Conservation (phyloP, 1,140 invertebrate genomes). For the Magallana gigas region DNA sequence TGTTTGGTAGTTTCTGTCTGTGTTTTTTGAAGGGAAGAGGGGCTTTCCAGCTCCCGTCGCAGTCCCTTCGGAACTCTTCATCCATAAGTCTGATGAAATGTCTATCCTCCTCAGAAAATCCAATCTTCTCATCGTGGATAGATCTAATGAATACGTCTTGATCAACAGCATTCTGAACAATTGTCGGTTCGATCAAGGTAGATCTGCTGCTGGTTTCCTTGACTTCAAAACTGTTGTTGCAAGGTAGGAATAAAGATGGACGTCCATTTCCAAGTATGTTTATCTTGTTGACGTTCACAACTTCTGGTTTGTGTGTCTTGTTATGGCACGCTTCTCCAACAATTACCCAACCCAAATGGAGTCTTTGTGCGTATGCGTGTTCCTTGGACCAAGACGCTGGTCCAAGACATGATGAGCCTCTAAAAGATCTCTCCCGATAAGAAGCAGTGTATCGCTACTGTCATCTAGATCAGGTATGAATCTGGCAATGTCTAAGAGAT, state of each 20-base stretch:
- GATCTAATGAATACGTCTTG: not conserved
- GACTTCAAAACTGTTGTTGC: not conserved
- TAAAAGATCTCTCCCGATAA: slow-evolving; percentile 40
- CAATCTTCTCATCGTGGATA: not conserved
- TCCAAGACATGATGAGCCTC: slow-evolving; percentile 42
- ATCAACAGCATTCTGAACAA: not conserved
- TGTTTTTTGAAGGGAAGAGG: not conserved
- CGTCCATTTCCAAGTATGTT: not conserved
- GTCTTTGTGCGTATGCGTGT: slow-evolving; percentile 41
- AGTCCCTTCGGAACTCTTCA: not conserved
- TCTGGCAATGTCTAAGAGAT: not conserved
- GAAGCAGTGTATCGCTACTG: not conserved
- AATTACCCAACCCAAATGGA: slow-evolving; percentile 45
- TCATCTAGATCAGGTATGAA: not conserved
- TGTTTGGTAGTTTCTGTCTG: not conserved
- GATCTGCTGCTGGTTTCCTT: not conserved
- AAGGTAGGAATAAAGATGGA: not conserved
- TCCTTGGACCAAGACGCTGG: not conserved
- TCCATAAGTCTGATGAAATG: not conserved
- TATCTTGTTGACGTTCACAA: not conserved
- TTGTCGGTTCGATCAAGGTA: not conserved
- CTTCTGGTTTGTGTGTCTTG: not conserved
- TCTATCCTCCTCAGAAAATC: not conserved
- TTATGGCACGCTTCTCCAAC: slow-evolving; percentile 32
- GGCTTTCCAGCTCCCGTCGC: not conserved